Evolutionary conservation across 92 coral and sea anemone genomes (phyloP).

Genomic region (Paragorgia papillata): DNA sequence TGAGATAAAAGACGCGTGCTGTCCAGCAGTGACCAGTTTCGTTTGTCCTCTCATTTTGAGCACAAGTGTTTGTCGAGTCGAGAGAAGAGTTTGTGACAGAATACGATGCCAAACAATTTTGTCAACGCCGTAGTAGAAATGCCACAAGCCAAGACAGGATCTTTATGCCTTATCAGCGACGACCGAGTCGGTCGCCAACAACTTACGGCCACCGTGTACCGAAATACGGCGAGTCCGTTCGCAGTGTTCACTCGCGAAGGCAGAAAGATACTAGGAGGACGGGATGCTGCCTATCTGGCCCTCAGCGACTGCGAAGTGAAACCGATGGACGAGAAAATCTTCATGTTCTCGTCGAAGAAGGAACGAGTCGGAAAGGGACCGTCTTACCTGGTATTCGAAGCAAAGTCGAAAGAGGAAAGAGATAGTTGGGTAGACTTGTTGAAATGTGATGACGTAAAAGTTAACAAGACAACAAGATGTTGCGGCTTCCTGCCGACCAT

Average conservation of each 20-base stretch:
- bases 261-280: constrained; percentile 26
- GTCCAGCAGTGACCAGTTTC: background rate
- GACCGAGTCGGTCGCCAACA: constrained; percentile 38
- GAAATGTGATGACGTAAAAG: constrained; percentile 20
- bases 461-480: constrained; percentile 15
- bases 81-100: background rate
- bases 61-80: background rate
- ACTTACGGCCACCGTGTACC: constrained; percentile 44
- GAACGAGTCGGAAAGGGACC: constrained; percentile 41
- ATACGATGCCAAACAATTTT: constrained; percentile 24
- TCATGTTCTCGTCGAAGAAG: constrained; percentile 37
- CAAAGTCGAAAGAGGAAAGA: constrained; percentile 35
- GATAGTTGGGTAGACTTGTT: constrained; percentile 37
- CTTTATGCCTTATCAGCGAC: constrained; percentile 36
- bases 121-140: constrained; percentile 19
- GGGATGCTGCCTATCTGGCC: constrained; percentile 26
- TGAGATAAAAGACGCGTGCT: background rate
- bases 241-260: constrained; percentile 33
- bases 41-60: background rate
- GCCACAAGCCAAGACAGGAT: constrained; percentile 30
- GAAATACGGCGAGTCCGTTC: constrained; percentile 41
- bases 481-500: constrained; percentile 33
- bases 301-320: constrained; percentile 37
- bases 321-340: constrained; percentile 31
- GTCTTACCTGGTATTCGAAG: constrained; percentile 33